Base-by-base conservation (phyloP, 2,797 vertebrate species). In the Martes flavigula region DNA sequence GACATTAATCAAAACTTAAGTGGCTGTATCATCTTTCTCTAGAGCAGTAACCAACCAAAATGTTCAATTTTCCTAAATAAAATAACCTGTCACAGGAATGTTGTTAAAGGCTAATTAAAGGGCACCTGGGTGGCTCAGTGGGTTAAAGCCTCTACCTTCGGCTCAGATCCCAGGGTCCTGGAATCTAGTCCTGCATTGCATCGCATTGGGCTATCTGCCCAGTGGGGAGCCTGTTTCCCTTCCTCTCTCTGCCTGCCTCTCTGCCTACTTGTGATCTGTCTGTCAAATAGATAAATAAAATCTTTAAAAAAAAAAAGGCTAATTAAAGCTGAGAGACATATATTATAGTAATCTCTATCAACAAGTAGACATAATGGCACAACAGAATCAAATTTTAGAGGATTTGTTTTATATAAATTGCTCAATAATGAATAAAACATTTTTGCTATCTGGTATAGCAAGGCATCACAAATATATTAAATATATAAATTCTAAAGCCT, bases 11-110 rank as follows among this genome's bases (percentile, higher is more conserved):
- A 93, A 58, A 90, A 84, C 68, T 68, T 38, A 70, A 82, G 32
- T 60, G 75, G 83, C 54, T 73, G 8, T 43, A 72, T 35, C 40
- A 17, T 83, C 68, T 46, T 88, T 96, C 84, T 85, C 51, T 77
- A 46, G 38, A 83, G 13, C 21, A 94, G 25, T 85, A 73, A 87
- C 38, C 73, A 96, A 92, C n/a, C 92, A 82, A 89, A 87, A 78
- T 86, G 4, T 30, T 32, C 30, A 54, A 54, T 77, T 95, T 97
- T 97, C n/a, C 58, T 66, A 94, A 92, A 72, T 81, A 93, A 89
- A 96, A 25, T 66, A 93, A 84, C 4, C 9, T 70, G 25, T 92
- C 78, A 91, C 12, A 60, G 11, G 10, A 68, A 79, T 70, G 27
- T 25, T 84, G 48, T 35, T 86, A 94, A 96, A 90, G 56, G 35